Conservation (phyloP, 2,797 vertebrate species). For the Micromesistius poutassou region DNA sequence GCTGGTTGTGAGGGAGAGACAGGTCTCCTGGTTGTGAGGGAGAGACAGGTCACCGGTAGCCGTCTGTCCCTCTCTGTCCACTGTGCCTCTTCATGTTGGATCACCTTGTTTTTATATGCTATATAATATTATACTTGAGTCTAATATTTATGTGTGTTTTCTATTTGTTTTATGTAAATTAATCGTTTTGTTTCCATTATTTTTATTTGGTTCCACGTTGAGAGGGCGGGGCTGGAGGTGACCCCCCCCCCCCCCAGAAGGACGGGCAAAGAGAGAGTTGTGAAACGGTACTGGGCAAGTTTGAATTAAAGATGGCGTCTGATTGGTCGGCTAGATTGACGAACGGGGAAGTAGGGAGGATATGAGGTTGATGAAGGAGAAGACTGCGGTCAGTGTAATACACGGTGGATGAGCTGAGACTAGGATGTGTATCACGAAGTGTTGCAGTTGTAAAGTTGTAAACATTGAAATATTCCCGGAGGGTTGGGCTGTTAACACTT, state of each 20-base stretch:
- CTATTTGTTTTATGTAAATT: neutral
- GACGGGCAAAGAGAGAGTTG: slow-evolving; percentile 10
- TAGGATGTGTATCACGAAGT: slow-evolving; percentile 11
- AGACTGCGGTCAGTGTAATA: neutral
- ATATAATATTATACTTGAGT: slow-evolving; percentile 40
- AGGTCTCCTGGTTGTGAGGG: neutral
- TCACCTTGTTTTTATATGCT: slow-evolving; percentile 44
- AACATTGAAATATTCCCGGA: slow-evolving; percentile 9
- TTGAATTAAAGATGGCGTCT: slow-evolving; percentile 13
- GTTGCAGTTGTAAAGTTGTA: slow-evolving; percentile 19
- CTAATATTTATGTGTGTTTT: slow-evolving; percentile 60
- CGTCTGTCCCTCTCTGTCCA: slow-evolving; percentile 31
- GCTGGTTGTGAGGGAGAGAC: neutral
- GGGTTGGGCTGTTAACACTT: neutral
- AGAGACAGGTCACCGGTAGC: neutral
- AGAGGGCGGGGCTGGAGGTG: slow-evolving; percentile 23
- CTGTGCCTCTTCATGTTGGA: slow-evolving; percentile 32
- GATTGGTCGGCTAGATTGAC: slow-evolving; percentile 24
- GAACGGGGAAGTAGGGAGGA: slow-evolving; percentile 14
- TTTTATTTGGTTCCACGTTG: slow-evolving; percentile 27
- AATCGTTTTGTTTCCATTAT: slow-evolving; percentile 4
- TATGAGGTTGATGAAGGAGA: neutral
- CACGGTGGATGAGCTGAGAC: neutral
- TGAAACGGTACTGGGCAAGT: slow-evolving; percentile 31
- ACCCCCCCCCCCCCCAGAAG: slow-evolving; percentile 35